Evolutionary conservation across 1,140 invertebrate species (phyloP).

Genomic region (Steinernema khuongi): DNA sequence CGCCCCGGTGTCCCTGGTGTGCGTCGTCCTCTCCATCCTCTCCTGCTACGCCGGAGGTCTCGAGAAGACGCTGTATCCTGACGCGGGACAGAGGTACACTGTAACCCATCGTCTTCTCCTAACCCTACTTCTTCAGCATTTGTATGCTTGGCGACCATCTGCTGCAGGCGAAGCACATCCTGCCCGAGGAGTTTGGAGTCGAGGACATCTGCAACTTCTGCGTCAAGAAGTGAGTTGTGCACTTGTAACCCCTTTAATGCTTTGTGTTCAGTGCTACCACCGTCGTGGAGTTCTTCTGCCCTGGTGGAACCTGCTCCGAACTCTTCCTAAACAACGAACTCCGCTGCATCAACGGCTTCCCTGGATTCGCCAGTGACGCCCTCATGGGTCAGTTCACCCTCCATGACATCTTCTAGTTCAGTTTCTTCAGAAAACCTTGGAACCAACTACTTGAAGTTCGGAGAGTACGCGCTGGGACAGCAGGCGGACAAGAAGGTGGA

Average conservation of each 20-base stretch:
- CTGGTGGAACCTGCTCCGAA: conserved; percentile 3
- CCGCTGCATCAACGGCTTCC: conserved; percentile 51
- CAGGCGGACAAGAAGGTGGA: conserved; percentile 39
- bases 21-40: conserved; percentile 47
- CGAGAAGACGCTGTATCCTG: conserved; percentile 40
- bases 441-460: conserved; percentile 37
- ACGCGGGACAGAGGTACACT: not conserved
- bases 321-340: not conserved
- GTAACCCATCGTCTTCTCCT: not conserved
- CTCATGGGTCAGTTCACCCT: conserved; percentile 41
- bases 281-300: not conserved
- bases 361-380: conserved; percentile 48
- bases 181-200: conserved; percentile 33
- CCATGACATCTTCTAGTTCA: not conserved
- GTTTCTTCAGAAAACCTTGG: conserved; percentile 47
- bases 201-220: conserved; percentile 51
- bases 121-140: conserved; percentile 38
- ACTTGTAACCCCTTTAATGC: not conserved
- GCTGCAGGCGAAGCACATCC: conserved; percentile 47
- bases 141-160: conserved; percentile 55
- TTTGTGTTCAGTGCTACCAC: not conserved
- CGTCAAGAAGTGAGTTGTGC: conserved; percentile 26
- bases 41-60: conserved; percentile 51
- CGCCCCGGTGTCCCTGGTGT: conserved; percentile 50
- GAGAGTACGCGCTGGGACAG: conserved; percentile 33